Evolutionary conservation across 2,797 vertebrate species (phyloP), one percentile per base, ranked within the genome.

Genomic region (Acrocephalus scirpaceus): DNA sequence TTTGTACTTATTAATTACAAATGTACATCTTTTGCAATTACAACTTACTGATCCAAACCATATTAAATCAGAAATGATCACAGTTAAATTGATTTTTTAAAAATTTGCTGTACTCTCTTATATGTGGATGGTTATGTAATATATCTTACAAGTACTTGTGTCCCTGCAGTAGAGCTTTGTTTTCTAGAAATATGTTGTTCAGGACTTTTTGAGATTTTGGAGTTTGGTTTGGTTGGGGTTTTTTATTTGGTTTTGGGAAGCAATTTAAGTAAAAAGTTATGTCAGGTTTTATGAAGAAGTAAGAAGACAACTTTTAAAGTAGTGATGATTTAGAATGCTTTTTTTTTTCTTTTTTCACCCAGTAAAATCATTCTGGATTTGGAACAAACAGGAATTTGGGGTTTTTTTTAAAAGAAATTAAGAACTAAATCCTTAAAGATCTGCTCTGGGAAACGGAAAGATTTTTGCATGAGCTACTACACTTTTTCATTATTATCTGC

Each of bases 1-100:
- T 96, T 95, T 97, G 72, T 97, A 79, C 61, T 95, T 94, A 85
- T 93, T 96, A 97, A 96, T 98, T 97, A 96, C 88, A 95, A 97
- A 95, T 97, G 54, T 79, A 90, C 60, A 91, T 85, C 60, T 97
- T 97, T 95, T 96, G 92, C 75, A 95, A 25, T 96, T 96, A 62
- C 54, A 79, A 5, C 58, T 81, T 96, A 79, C 53, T 48, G 36
- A 93, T 97, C 85, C 88, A 95, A 96, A 85, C 74, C 32, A 53
- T 89, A 54, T 94, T 95, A 94, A 71, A 94, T 95, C 84, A 97
- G 87, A 96, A 96, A 93, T 89, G 4, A 85, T 86, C 45, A 61
- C 75, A 90, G 80, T 95, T 89, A 95, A 96, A 94, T 32, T 88
- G 53, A 79, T 91, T 72, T 91, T 65, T 72, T 30, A 38, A 51